These are phyloP conservation scores for Trimorus sp. DNA, from an alignment of 2,888 invertebrate genomes.

Conservation along the genomic window DNA sequence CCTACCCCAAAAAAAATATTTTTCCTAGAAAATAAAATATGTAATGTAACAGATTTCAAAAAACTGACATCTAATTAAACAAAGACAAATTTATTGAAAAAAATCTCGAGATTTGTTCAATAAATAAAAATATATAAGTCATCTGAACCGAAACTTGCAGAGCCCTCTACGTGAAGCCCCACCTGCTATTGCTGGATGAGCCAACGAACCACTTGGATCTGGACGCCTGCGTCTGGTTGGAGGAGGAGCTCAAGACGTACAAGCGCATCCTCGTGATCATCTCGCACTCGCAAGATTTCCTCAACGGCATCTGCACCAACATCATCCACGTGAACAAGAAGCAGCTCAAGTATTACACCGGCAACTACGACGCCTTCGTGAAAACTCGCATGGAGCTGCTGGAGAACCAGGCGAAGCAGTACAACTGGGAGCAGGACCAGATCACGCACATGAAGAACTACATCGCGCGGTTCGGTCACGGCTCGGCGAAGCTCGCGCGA, in stretches of 20 bases:
- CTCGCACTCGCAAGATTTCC: conserved; percentile 99
- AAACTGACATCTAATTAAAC: too few relatives aligned
- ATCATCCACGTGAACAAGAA: conserved; percentile 97
- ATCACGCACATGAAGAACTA: conserved; percentile 99
- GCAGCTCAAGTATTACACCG: conserved; percentile 96
- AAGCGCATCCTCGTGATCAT: conserved; percentile 98
- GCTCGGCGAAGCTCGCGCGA: conserved; percentile 98
- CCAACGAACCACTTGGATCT: conserved; percentile 99
- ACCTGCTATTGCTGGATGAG: conserved; percentile 96
- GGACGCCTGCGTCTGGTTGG: conserved; percentile 99
- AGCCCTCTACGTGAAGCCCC: conserved; percentile 98
- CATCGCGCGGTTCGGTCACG: conserved; percentile 99
- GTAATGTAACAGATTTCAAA: too few relatives aligned
- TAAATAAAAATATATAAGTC: too few relatives aligned
- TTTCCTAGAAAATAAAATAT: too few relatives aligned
- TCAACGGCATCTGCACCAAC: conserved; percentile 98
- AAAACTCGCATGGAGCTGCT: conserved; percentile 95
- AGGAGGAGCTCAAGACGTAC: conserved; percentile 97
- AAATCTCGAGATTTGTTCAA: too few relatives aligned
- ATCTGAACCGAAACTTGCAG: conserved; percentile 76
- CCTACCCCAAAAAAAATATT: too few relatives aligned
- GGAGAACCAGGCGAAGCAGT: conserved; percentile 99
- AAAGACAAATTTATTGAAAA: too few relatives aligned
- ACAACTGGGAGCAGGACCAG: conserved; percentile 99
- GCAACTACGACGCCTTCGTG: conserved; percentile 98